Evolutionary conservation across 1,140 invertebrate species (phyloP), one percentile per base, ranked within the genome.

Genomic region (Papilio polyxenes): DNA sequence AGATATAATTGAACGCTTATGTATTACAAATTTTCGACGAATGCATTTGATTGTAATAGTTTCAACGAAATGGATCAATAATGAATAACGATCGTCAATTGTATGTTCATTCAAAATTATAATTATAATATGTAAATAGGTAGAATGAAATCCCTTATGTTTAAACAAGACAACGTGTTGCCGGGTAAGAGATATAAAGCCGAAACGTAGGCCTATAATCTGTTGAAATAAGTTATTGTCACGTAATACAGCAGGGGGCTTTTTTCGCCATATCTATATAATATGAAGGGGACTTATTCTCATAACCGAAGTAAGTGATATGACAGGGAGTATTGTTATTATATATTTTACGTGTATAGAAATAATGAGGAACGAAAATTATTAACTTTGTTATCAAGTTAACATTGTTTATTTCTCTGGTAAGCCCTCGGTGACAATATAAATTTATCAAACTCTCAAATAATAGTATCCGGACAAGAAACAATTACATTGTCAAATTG

Each of bases 401-500:
- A 72, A 72, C 31, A 40, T 23, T 15, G 37, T 7, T 13, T 72
- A 37, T 72, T 72, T 37, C 31, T 72, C 23, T 37, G 11, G 3
- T 72, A 72, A 37, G 0, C 62, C 23, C 11, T 17, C 23, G 31
- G 13, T 72, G 31, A 72, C 31, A 72, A 72, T 40, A 40, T 72
- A 72, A 31, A 72, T 72, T 72, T 72, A 72, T 72, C 31, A 72
- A 15, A 3, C 13, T 3, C 62, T 11, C 20, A 31, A 65, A 65
- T 31, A 72, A 72, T 72, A 15, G 23, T 17, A 40, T 37, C 31
- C 65, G 1, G 31, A 72, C 31, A 72, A 62, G 59, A 20, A 72
- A 37, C 65, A 72, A 72, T 72, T 72, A 72, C 65, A 72, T 72
- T 72, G 65, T 15, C 17, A 40, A 72, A 72, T 72, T 72, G 37